A percentile compares a stretch with the other conserved stretches of the same genome.
These are phyloP conservation scores for Chaetodon trifascialis DNA, from an alignment of 2,113 vertebrate species.

Conservation along the genomic window DNA sequence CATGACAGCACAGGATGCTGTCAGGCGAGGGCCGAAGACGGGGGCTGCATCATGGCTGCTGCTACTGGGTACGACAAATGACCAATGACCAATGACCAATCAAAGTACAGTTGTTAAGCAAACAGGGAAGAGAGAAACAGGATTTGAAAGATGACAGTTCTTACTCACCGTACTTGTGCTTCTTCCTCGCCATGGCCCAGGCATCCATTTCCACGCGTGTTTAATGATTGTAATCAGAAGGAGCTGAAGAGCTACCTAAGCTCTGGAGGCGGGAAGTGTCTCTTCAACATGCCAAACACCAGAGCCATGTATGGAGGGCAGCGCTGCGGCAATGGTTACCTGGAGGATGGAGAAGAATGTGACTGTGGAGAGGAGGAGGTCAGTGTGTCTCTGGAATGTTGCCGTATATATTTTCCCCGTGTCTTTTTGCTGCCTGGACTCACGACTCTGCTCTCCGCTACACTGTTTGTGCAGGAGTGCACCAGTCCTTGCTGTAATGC, in stretches of 20 bases:
- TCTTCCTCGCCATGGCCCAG: conserved; percentile 73
- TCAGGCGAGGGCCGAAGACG: conserved; percentile 87
- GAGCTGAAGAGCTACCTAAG: conserved; percentile 92
- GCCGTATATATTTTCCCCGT: background rate
- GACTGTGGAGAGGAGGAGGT: conserved; percentile 21
- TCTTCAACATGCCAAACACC: conserved; percentile 95
- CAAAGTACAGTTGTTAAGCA: background rate
- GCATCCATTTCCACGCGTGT: conserved; percentile 93
- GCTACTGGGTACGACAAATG: conserved; percentile 92
- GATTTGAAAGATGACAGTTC: background rate
- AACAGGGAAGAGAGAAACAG: background rate
- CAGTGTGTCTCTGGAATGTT: background rate
- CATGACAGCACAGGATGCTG: conserved; percentile 92
- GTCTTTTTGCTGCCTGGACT: conserved; percentile 7
- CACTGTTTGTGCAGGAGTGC: conserved; percentile 87
- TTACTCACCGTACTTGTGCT: background rate
- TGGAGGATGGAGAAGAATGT: conserved; percentile 95
- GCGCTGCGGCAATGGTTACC: conserved; percentile 96
- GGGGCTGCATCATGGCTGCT: conserved; percentile 98
- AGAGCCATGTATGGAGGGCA: conserved; percentile 91
- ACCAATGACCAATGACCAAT: background rate
- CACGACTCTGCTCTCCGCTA: background rate
- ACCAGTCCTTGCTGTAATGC: conserved; percentile 94
- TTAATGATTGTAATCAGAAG: conserved; percentile 91
- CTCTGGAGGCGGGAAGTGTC: conserved; percentile 97